These are phyloP conservation scores for Smittia sp. DNA, from an alignment of 2,888 invertebrate genomes.

Conservation along the genomic window DNA sequence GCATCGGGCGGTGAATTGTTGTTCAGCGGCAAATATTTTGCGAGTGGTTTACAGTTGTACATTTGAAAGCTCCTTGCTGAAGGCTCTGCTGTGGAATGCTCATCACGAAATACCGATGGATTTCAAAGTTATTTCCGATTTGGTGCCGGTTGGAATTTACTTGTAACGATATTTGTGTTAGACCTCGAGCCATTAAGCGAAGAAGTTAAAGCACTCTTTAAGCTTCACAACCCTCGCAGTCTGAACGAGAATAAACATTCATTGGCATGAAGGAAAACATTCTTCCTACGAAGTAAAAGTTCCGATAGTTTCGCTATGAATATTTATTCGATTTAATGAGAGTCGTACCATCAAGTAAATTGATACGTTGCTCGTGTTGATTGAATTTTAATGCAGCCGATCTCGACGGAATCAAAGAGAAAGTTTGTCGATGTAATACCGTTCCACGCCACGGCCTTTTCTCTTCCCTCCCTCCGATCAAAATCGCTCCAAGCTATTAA, in stretches of 20 bases:
- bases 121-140: not conserved
- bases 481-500: too few species aligned
- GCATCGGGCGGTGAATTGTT: not conserved
- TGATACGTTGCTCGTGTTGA: conserved; percentile 2
- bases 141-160: not conserved
- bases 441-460: too few species aligned
- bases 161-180: not conserved
- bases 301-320: conserved; percentile 12
- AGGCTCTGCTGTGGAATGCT: not conserved
- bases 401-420: not conserved
- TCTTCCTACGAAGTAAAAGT: conserved; percentile 17
- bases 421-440: not conserved
- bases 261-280: not conserved
- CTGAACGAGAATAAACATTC: too few species aligned
- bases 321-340: not conserved
- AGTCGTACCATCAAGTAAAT: not conserved
- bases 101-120: not conserved
- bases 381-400: not conserved
- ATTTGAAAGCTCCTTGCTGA: not conserved
- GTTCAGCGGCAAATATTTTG: not conserved
- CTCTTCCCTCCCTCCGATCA: too few species aligned
- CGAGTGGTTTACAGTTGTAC: not conserved
- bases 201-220: not conserved
- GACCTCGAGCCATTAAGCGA: not conserved
- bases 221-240: not conserved